Conservation (phyloP, 1,140 invertebrate genomes). For the Drosophila gunungcola region DNA sequence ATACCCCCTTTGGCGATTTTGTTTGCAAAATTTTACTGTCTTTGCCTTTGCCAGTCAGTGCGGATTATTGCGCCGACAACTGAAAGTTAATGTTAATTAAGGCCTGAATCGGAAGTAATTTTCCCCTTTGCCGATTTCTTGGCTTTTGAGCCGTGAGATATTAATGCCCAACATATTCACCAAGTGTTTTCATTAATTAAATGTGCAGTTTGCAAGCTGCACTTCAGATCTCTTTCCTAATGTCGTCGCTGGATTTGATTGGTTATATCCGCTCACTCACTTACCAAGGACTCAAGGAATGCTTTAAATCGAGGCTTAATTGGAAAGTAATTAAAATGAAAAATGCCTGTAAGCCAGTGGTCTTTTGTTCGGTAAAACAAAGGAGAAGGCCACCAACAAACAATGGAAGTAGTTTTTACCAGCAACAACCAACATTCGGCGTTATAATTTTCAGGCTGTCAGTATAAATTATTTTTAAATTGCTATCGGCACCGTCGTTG, state of each 20-base stretch:
- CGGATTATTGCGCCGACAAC: constrained; percentile 22
- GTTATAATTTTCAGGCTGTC: constrained; percentile 11
- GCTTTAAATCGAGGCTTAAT: constrained; percentile 68
- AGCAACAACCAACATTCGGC: not conserved
- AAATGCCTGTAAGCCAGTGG: constrained; percentile 48
- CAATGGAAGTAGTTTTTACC: constrained; percentile 29
- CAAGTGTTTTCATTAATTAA: constrained; percentile 42
- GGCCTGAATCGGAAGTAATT: constrained; percentile 25
- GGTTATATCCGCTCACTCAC: constrained; percentile 10
- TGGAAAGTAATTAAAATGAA: constrained; percentile 78
- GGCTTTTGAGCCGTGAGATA: not conserved
- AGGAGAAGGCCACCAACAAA: constrained; percentile 6
- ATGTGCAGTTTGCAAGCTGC: constrained; percentile 20
- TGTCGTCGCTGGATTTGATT: constrained; percentile 27
- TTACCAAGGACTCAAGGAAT: constrained; percentile 15
- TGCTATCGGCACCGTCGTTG: not conserved
- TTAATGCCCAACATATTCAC: constrained; percentile 9
- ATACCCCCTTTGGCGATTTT: constrained; percentile 16
- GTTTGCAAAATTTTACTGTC: constrained; percentile 11
- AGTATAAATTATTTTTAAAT: constrained; percentile 35
- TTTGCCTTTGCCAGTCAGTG: constrained; percentile 21
- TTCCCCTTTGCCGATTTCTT: constrained; percentile 1
- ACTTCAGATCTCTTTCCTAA: constrained; percentile 20
- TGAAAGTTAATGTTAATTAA: constrained; percentile 36
- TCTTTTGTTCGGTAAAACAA: constrained; percentile 44